phyloP scores from a whole-genome alignment of 2,113 vertebrate genomes.

The Corythoichthys haematopterus region DNA sequence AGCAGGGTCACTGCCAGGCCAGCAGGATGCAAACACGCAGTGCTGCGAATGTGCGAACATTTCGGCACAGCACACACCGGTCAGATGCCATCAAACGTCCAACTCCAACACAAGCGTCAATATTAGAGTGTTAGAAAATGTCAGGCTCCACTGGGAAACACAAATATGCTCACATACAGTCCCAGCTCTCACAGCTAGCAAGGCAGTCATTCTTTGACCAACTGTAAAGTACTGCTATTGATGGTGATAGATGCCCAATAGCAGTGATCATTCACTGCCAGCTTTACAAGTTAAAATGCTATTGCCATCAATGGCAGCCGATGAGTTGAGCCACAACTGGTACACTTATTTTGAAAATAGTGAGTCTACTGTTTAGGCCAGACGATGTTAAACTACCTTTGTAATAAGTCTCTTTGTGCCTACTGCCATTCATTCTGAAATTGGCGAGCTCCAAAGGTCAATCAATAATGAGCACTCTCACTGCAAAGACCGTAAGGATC shows the following conservation, averaged over 20 bases:
- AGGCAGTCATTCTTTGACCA: background rate
- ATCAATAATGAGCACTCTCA: conserved; percentile 15
- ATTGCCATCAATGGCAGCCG: background rate
- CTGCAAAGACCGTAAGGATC: background rate
- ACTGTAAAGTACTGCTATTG: too few species aligned
- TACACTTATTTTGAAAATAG: background rate
- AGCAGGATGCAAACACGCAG: conserved; percentile 31
- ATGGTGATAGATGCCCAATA: too few species aligned
- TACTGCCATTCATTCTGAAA: background rate
- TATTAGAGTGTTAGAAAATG: conserved; percentile 20
- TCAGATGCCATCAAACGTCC: conserved; percentile 11
- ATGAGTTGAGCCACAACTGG: too few species aligned
- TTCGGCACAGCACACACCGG: conserved; percentile 18
- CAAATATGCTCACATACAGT: background rate
- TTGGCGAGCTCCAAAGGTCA: conserved; percentile 14
- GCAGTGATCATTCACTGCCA: background rate
- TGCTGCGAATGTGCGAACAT: conserved; percentile 44
- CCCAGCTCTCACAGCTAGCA: too few species aligned
- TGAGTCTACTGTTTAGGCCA: background rate
- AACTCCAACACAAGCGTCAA: conserved; percentile 11
- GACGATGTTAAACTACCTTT: background rate
- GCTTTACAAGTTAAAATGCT: background rate
- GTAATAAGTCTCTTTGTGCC: background rate
- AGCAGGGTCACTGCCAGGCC: conserved; percentile 53
- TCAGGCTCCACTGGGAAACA: background rate